Evolutionary conservation across 2,888 invertebrate genomes (phyloP).

Genomic region (Dasysyrphus albostriatus): DNA sequence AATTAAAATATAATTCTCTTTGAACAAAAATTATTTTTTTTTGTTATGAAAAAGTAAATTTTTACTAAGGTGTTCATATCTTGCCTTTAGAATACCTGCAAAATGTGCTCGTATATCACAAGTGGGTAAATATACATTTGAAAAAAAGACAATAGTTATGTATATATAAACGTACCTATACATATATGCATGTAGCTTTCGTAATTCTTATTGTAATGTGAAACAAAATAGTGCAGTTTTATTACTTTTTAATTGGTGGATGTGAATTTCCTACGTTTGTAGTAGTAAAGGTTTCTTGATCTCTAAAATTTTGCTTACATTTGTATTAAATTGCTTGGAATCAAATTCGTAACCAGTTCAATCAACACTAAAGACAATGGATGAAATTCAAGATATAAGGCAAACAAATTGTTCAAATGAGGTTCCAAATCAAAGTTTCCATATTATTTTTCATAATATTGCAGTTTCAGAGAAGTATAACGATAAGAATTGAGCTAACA

Average conservation of each 20-base stretch:
- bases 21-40: no score
- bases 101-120: neutral
- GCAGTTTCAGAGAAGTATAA: no score
- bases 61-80: neutral
- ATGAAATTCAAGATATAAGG: no score
- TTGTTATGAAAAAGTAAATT: neutral
- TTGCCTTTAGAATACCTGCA: neutral
- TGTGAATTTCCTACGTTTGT: conserved; percentile 2
- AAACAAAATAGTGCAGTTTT: neutral
- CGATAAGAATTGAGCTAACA: no score
- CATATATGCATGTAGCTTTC: neutral
- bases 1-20: no score
- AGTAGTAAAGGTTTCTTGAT: neutral
- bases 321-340: no score
- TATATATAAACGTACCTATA: neutral
- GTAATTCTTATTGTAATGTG: neutral
- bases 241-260: neutral
- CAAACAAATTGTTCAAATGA: no score
- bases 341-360: no score
- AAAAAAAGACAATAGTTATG: neutral
- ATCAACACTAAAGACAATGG: no score
- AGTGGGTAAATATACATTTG: neutral
- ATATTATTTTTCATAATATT: no score
- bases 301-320: no score
- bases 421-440: no score